These are phyloP conservation scores for Fragum fragum DNA, from an alignment of 2,888 invertebrate genomes.

Conservation along the genomic window DNA sequence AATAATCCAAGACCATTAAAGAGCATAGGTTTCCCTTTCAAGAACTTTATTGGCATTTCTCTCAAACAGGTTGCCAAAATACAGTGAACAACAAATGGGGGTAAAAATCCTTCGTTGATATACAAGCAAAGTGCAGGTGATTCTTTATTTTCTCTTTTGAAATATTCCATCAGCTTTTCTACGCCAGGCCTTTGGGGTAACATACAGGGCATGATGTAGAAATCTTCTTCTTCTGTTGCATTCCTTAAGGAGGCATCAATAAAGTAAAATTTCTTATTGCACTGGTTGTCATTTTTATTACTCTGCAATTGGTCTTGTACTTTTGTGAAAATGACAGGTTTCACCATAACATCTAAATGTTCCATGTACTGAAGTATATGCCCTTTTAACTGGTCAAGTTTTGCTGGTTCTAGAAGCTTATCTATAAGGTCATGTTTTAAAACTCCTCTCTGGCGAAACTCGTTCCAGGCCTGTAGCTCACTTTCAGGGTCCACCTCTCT, in stretches of 20 bases:
- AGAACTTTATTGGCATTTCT: background rate
- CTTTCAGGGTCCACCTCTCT: background rate
- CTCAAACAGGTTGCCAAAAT: background rate
- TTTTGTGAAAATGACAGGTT: background rate
- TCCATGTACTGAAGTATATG: background rate
- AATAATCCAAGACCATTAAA: background rate
- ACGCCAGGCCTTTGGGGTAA: background rate
- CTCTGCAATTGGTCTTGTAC: too few species aligned
- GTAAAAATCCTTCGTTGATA: conserved; percentile 4
- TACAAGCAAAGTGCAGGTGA: background rate
- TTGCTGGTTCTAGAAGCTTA: too few species aligned
- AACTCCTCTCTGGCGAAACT: too few species aligned
- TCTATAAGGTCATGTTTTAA: too few species aligned
- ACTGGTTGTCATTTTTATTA: too few species aligned
- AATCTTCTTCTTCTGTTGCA: background rate
- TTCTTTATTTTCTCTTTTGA: background rate
- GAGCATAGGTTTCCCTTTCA: background rate
- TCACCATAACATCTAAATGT: background rate
- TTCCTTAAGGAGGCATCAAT: too few species aligned
- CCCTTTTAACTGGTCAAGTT: too few species aligned
- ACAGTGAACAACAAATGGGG: background rate
- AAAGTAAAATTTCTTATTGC: too few species aligned
- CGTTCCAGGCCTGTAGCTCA: too few species aligned
- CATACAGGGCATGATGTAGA: conserved; percentile 4
- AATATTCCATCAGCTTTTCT: background rate